Evolutionary conservation across 2,797 vertebrate genomes (phyloP), one percentile per base, ranked within the genome.

Genomic region (Erpetoichthys calabaricus): DNA sequence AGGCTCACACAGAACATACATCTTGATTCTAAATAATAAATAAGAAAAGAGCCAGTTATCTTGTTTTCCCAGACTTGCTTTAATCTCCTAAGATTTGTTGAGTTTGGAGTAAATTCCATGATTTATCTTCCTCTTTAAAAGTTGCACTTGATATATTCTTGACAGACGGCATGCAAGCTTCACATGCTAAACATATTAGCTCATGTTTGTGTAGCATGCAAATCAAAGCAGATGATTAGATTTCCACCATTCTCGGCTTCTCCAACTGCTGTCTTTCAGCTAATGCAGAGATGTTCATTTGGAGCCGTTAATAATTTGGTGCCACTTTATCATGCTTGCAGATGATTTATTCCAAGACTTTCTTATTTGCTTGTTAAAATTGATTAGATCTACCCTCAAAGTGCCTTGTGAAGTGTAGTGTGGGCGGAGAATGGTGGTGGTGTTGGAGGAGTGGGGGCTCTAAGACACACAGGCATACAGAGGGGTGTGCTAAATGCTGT

Each of bases 181-280:
- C 71, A 77, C 66, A 73, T 79, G 51, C 67, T 73, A 75, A 68
- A 72, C 68, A 73, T 77, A 75, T 80, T 72, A 78, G 72, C 67
- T 78, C 69, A 74, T 75, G 69, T 75, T 77, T 76, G 72, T 61
- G 72, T 61, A 74, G 59, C 66, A 66, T 71, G 73, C 64, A 72
- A 75, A 70, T 64, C 64, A 67, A 57, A 65, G 60, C 68, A 64
- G 64, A 64, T 66, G 74, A 83, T 79, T 76, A 79, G 75, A 74
- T 75, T 75, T 55, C 70, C 67, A 67, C 65, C 62, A 67, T 64
- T 56, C 45, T 64, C 65, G 64, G 67, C 64, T 56, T 70, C 64
- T 68, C 62, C 9, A 0, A 3, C 67, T 74, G 60, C 67, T 74
- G 68, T 51, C 57, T 67, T 76, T 75, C 71, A 74, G 75, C 59